These are phyloP conservation scores for Pitta sordida DNA, from an alignment of 2,113 vertebrate genomes.

Conservation along the genomic window DNA sequence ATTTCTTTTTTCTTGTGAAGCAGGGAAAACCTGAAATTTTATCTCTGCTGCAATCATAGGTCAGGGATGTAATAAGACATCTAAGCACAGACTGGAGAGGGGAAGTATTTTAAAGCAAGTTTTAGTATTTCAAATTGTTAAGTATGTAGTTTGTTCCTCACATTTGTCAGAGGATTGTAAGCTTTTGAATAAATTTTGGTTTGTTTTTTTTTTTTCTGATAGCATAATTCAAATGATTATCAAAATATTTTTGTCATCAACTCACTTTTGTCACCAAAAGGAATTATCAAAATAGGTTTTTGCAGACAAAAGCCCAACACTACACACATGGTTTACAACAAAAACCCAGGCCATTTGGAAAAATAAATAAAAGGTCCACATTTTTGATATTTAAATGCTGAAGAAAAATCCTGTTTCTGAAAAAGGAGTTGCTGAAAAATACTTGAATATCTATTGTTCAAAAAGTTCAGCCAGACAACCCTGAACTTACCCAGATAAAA, in stretches of 20 bases:
- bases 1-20: not conserved
- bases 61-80: not conserved
- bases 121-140: not conserved
- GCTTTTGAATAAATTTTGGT: not conserved
- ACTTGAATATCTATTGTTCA: not conserved
- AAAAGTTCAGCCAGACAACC: not conserved
- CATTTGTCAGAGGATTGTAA: not conserved
- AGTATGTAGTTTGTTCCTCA: not conserved
- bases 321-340: not conserved
- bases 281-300: not conserved
- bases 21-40: not conserved
- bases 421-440: not conserved
- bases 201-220: not conserved
- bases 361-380: not conserved
- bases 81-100: not conserved
- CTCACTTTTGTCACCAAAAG: not conserved
- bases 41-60: rapidly evolving
- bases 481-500: not conserved
- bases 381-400: not conserved
- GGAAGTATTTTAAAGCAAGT: not conserved
- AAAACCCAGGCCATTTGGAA: not conserved
- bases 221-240: not conserved
- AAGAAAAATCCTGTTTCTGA: not conserved
- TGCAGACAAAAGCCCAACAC: not conserved
- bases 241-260: not conserved